These are phyloP conservation scores for Pontoporia blainvillei DNA, from an alignment of 2,113 vertebrate species.

Conservation along the genomic window DNA sequence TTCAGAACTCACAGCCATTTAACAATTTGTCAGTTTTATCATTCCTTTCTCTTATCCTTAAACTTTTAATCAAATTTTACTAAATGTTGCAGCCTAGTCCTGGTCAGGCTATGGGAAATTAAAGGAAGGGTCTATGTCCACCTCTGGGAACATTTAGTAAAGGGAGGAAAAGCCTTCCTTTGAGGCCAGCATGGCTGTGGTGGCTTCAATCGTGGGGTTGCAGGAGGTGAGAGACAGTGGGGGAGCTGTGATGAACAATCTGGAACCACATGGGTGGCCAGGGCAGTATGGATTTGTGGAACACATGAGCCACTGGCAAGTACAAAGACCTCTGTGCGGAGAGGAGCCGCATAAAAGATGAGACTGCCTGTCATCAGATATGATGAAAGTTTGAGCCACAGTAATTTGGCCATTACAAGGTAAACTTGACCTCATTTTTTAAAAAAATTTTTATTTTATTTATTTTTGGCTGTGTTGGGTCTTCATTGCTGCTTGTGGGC, in stretches of 20 bases:
- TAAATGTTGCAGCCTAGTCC: not conserved
- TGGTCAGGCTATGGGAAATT: not conserved
- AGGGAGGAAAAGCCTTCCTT: not conserved
- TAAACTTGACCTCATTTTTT: conserved; percentile 54
- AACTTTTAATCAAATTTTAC: not conserved
- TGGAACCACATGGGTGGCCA: not conserved
- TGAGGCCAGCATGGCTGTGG: not conserved
- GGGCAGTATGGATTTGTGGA: not conserved
- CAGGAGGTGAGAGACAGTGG: not conserved
- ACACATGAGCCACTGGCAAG: not conserved
- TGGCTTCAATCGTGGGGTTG: not conserved
- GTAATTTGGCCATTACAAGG: conserved; percentile 17
- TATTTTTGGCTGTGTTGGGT: too few relatives aligned
- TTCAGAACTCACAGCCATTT: not conserved
- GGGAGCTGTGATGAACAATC: not conserved
- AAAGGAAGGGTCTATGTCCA: not conserved
- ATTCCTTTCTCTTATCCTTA: not conserved
- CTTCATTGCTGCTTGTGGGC: too few relatives aligned
- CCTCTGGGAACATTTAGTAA: not conserved
- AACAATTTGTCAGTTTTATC: not conserved
- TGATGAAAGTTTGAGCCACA: conserved; percentile 12
- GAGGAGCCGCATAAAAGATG: conserved; percentile 40
- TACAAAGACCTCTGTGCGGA: not conserved
- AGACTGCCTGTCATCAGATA: conserved; percentile 11
- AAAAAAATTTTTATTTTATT: not conserved